Conservation (phyloP, 35 echinoderm and acorn worm species). For the Apostichopus californicus region DNA sequence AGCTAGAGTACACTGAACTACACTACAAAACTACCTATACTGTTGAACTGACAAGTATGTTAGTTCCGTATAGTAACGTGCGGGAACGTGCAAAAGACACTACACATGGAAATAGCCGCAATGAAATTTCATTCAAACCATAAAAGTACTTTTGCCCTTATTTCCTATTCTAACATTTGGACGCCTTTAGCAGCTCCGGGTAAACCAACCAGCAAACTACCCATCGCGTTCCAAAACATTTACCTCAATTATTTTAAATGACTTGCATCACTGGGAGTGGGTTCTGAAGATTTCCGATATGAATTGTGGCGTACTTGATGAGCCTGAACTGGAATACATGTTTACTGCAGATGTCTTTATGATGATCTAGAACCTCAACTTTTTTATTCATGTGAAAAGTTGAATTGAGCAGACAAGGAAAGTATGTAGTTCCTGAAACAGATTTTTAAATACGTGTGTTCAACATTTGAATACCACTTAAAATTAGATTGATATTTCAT, state of each 20-base stretch:
- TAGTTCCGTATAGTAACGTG: not conserved
- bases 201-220: not conserved
- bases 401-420: too few species aligned
- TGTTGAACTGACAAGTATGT: not conserved
- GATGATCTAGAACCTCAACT: too few species aligned
- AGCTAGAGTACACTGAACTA: not conserved
- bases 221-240: not conserved
- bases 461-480: too few species aligned
- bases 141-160: not conserved
- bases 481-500: too few species aligned
- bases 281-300: too few species aligned
- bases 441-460: too few species aligned
- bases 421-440: too few species aligned
- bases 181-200: not conserved
- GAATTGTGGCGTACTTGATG: too few species aligned
- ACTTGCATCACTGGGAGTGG: too few species aligned
- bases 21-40: not conserved
- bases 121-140: not conserved
- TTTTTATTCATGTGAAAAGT: too few species aligned
- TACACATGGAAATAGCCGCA: not conserved
- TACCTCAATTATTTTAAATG: not conserved
- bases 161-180: not conserved
- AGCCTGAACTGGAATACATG: too few species aligned
- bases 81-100: not conserved
- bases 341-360: too few species aligned